Percentiles rank a stretch among this genome's conserved stretches.
phyloP scores from a whole-genome alignment of 2,888 invertebrate genomes.

The Rhogogaster chlorosoma region DNA sequence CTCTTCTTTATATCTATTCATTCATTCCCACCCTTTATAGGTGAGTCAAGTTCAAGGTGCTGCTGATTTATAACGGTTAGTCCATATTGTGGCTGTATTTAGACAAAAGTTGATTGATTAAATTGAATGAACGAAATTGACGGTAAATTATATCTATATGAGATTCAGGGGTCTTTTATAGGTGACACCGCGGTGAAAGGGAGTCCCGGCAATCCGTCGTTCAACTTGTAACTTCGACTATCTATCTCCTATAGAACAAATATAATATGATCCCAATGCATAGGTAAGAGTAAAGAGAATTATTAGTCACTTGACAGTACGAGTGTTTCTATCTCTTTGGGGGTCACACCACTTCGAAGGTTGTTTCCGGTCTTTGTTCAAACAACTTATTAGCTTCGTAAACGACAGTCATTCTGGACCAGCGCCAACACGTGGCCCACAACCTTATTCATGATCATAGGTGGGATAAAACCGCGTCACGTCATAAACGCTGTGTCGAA shows the following conservation, averaged over 20 bases:
- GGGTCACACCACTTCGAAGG: constrained; percentile 50
- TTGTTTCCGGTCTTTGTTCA: constrained; percentile 52
- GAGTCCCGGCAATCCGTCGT: not conserved
- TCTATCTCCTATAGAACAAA: not conserved
- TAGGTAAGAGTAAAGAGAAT: constrained; percentile 33
- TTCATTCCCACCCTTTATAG: not conserved
- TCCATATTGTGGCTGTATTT: not conserved
- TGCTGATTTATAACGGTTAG: not conserved
- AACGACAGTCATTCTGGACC: constrained; percentile 34
- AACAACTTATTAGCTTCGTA: constrained; percentile 17
- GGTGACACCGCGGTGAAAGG: constrained; percentile 10
- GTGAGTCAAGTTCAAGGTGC: constrained; percentile 17
- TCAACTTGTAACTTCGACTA: not conserved
- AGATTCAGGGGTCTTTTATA: constrained; percentile 2
- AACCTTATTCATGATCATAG: constrained; percentile 35
- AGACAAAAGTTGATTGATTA: not conserved
- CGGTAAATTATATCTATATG: not conserved
- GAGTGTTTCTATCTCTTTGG: constrained; percentile 42
- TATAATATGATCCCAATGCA: constrained; percentile 31
- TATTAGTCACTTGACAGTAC: constrained; percentile 48
- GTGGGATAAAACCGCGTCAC: constrained; percentile 18
- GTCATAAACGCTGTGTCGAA: not conserved
- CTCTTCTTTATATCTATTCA: not conserved
- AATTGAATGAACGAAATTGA: not conserved
- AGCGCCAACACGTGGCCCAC: constrained; percentile 35